These are phyloP conservation scores for Halocynthia roretzi DNA, from an alignment of 23 tunicate species.

Conservation along the genomic window DNA sequence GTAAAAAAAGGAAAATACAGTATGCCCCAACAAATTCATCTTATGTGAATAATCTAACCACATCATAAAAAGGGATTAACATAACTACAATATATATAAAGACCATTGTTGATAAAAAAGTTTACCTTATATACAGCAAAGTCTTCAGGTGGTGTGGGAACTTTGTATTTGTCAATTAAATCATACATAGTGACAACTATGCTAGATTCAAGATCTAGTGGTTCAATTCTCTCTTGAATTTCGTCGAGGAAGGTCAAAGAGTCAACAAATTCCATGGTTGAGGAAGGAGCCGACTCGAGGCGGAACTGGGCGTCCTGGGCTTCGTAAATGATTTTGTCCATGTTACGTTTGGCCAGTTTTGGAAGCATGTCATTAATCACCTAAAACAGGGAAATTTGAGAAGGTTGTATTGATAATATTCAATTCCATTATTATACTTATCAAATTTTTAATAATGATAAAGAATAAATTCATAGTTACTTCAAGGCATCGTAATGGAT, in stretches of 20 bases:
- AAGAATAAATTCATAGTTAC: conserved; percentile 23
- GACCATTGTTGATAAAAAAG: no score
- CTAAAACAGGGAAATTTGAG: conserved; percentile 22
- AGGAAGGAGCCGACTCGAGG: conserved; percentile 71
- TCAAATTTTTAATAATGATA: background rate
- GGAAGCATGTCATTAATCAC: conserved; percentile 92
- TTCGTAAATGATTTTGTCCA: conserved; percentile 90
- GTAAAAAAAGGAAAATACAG: no score
- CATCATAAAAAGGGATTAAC: background rate
- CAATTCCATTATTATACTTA: background rate
- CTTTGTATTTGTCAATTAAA: conserved; percentile 85
- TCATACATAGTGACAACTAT: conserved; percentile 93
- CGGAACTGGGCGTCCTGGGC: conserved; percentile 96
- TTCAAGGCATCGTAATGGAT: conserved; percentile 91
- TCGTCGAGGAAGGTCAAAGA: conserved; percentile 93
- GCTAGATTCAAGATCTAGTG: conserved; percentile 75
- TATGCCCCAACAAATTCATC: no score
- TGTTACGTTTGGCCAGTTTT: conserved; percentile 70
- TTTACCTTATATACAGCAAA: conserved; percentile 90
- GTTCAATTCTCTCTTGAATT: conserved; percentile 93
- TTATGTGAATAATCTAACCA: background rate
- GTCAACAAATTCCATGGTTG: conserved; percentile 90
- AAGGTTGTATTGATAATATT: background rate
- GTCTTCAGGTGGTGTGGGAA: conserved; percentile 97
- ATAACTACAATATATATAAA: background rate